phyloP scores from a whole-genome alignment of 2,113 vertebrate genomes.

The Salminus brasiliensis region DNA sequence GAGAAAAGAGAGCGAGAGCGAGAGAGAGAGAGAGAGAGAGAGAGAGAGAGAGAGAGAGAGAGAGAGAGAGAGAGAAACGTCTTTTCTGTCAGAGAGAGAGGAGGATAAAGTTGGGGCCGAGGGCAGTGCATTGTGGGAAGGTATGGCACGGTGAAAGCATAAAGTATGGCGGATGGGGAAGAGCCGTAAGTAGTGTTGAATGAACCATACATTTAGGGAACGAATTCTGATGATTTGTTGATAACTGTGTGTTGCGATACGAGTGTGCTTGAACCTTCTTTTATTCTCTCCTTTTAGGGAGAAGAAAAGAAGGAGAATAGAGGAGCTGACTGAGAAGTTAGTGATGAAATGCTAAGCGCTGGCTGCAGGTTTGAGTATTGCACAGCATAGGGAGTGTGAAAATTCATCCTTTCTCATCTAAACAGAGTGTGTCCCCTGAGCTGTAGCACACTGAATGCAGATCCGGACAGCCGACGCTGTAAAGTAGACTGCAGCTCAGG shows the following conservation, averaged over 20 bases:
- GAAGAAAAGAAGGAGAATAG: slow-evolving; percentile 99
- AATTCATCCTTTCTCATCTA: slow-evolving; percentile 33
- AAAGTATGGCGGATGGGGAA: slow-evolving; percentile 95
- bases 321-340: slow-evolving; percentile 98
- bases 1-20: too few species aligned
- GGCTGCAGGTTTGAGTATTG: slow-evolving; percentile 74
- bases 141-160: slow-evolving; percentile 84
- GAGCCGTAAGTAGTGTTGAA: slow-evolving; percentile 89
- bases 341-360: slow-evolving; percentile 83
- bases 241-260: background rate
- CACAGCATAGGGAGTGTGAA: slow-evolving; percentile 62
- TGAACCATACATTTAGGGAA: slow-evolving; percentile 34
- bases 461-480: background rate
- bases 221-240: background rate
- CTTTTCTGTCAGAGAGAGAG: too few species aligned
- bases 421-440: background rate
- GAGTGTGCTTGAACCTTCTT: slow-evolving; percentile 75
- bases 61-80: too few species aligned
- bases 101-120: slow-evolving; percentile 2
- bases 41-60: too few species aligned
- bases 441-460: background rate
- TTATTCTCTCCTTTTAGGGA: slow-evolving; percentile 91
- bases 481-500: background rate
- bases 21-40: too few species aligned
- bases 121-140: slow-evolving; percentile 61